These are phyloP conservation scores for Drosophila pandora DNA, from an alignment of 1,140 invertebrate species.

Conservation along the genomic window DNA sequence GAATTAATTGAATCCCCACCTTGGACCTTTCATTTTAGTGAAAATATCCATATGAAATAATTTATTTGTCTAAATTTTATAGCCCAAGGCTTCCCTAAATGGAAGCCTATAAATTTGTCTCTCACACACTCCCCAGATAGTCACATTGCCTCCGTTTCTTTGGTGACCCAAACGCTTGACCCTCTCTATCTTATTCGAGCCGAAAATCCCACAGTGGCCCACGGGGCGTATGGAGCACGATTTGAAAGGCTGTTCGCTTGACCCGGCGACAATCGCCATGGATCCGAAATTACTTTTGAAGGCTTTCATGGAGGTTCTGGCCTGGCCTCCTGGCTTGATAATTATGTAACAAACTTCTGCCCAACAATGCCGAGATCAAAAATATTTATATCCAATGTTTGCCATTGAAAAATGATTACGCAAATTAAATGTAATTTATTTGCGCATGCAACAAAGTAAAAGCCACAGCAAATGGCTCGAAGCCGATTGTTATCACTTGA, in stretches of 20 bases:
- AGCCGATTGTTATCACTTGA: conserved; percentile 66
- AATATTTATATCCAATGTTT: conserved; percentile 33
- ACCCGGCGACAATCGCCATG: conserved; percentile 17
- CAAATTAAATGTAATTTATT: conserved; percentile 79
- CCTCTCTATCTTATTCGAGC: conserved; percentile 1
- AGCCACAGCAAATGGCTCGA: conserved; percentile 47
- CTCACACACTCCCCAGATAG: conserved; percentile 29
- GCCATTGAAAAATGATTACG: conserved; percentile 76
- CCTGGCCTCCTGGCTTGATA: conserved; percentile 2
- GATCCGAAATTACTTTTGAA: conserved; percentile 44
- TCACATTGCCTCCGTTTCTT: conserved; percentile 31
- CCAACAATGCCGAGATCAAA: conserved; percentile 39
- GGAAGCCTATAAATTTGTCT: conserved; percentile 40
- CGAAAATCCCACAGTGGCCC: conserved; percentile 15
- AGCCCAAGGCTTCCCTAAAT: conserved; percentile 26
- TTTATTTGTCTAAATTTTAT: not conserved
- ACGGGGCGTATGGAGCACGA: conserved; percentile 43
- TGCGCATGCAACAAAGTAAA: conserved; percentile 61
- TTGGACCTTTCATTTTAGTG: no score
- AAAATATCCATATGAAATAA: no score
- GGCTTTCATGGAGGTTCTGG: conserved; percentile 40
- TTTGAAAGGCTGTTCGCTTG: conserved; percentile 21
- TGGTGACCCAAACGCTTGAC: conserved; percentile 42
- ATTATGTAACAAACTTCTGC: conserved; percentile 59
- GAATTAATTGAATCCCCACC: no score